Evolutionary conservation across 2,113 vertebrate species (phyloP), one percentile per base, ranked within the genome.

Genomic region (Tachycineta bicolor): DNA sequence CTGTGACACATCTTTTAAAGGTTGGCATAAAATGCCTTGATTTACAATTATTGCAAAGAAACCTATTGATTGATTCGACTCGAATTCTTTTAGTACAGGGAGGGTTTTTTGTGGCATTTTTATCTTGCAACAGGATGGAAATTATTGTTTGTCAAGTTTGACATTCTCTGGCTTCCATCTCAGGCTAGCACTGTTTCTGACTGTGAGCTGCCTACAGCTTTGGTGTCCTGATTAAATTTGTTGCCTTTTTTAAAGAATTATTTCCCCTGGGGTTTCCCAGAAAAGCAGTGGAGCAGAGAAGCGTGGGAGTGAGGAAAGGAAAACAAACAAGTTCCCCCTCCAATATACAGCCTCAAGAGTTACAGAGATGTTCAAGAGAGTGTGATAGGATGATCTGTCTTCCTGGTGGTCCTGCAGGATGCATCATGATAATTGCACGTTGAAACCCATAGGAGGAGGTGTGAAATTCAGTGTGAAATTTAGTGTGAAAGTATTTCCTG

Each of bases 221-320:
- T 55, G 55, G 34, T 50, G 21, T 82, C 58, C 74, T 31, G 64
- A 94, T 97, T 95, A 79, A 31, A 91, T 91, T 93, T 93, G 58
- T 74, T 74, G 47, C 46, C 56, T 95, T 75, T 93, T 87, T 93
- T 93, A 24, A 21, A 67, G 46, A 74, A 74, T 87, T 94, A 89
- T 96, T 97, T 91, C 67, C 70, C 83, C 17, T 37, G 80, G 55
- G 62, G 77, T 37, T 91, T 52, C 77, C 23, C 53, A 79, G 78
- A 74, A 83, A 83, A 90, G 60, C 52, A 70, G 91, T 75, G 53
- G 53, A 56, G 69, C 50, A 83, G 52, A 46, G 49, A 63, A 24
- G 17, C 79, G 59, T 60, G 74, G 56, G 58, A 88, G 60, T 31
- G 78, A 80, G 28, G 75, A 67, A 67, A 59, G 64, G 70, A 65